Percentiles rank a stretch among this genome's conserved stretches.
phyloP scores from a whole-genome alignment of 2,113 vertebrate genomes.

The Otis tarda region DNA sequence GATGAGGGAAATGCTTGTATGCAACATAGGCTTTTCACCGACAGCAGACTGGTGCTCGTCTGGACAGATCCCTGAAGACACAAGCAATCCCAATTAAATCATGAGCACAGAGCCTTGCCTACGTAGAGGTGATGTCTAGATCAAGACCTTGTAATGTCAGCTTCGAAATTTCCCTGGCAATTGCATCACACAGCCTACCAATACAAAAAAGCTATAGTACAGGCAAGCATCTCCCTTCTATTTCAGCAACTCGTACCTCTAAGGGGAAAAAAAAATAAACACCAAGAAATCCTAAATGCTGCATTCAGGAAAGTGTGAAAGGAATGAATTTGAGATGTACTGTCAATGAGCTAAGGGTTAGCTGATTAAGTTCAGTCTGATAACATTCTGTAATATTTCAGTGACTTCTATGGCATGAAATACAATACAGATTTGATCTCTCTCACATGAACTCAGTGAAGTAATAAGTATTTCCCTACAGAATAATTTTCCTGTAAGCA shows the following conservation, averaged over 20 bases:
- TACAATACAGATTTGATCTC: constrained; percentile 7
- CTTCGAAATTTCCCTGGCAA: background rate
- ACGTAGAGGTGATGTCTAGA: background rate
- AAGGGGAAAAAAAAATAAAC: background rate
- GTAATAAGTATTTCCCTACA: constrained; percentile 32
- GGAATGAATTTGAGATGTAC: background rate
- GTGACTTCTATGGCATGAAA: background rate
- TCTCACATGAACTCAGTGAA: background rate
- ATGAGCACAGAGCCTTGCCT: background rate
- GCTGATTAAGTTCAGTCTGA: background rate
- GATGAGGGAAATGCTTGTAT: constrained; percentile 30
- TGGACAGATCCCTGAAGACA: constrained; percentile 52
- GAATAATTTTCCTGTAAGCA: constrained; percentile 12
- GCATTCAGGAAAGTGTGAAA: background rate
- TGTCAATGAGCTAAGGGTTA: background rate
- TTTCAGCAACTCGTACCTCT: background rate
- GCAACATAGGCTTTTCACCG: constrained; percentile 6
- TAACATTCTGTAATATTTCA: background rate
- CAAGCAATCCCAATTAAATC: constrained; percentile 25
- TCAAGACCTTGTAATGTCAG: constrained; percentile 31
- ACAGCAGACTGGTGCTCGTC: constrained; percentile 44
- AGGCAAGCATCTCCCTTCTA: background rate
- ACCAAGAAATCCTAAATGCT: background rate
- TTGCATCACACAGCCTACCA: background rate
- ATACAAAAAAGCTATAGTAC: background rate